These are phyloP conservation scores for Seladonia tumulorum DNA, from an alignment of 2,888 invertebrate genomes.

Conservation along the genomic window DNA sequence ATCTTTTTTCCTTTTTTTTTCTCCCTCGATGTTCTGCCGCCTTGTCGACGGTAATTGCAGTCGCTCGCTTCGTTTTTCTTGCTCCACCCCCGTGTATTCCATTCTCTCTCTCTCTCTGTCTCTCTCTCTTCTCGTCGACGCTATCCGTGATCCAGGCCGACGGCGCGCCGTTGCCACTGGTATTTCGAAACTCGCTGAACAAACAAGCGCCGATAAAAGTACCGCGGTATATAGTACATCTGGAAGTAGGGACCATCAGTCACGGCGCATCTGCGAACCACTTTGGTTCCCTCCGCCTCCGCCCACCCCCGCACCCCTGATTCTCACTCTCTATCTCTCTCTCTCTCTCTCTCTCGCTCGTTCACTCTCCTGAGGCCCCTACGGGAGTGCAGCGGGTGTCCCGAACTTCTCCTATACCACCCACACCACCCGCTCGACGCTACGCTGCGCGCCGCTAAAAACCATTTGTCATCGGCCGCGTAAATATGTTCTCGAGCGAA, in stretches of 20 bases:
- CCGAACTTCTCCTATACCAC: constrained; percentile 61
- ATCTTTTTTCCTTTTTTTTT: constrained; percentile 53
- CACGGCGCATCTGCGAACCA: constrained; percentile 83
- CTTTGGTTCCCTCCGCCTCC: constrained; percentile 62
- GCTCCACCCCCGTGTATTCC: constrained; percentile 25
- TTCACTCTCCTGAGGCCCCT: constrained; percentile 24
- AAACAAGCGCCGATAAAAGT: constrained; percentile 84
- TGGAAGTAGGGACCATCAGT: constrained; percentile 84
- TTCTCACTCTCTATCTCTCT: not conserved
- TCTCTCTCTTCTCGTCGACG: constrained; percentile 15
- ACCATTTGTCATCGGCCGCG: constrained; percentile 83
- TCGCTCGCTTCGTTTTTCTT: constrained; percentile 53
- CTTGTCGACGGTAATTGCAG: constrained; percentile 69
- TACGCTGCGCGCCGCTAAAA: constrained; percentile 67
- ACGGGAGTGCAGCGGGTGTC: constrained; percentile 64
- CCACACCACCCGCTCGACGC: constrained; percentile 28
- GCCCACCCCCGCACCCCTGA: constrained; percentile 32
- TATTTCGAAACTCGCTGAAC: constrained; percentile 79
- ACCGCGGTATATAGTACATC: constrained; percentile 80
- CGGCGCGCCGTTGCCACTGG: constrained; percentile 72
- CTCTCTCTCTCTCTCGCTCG: not conserved
- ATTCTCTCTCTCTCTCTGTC: not conserved
- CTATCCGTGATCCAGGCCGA: constrained; percentile 66
- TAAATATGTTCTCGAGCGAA: constrained; percentile 78
- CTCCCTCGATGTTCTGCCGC: constrained; percentile 10